Percentiles rank a stretch among this genome's conserved stretches.
These are phyloP conservation scores for Varanus komodoensis DNA, from an alignment of 2,113 vertebrate genomes.

Conservation along the genomic window DNA sequence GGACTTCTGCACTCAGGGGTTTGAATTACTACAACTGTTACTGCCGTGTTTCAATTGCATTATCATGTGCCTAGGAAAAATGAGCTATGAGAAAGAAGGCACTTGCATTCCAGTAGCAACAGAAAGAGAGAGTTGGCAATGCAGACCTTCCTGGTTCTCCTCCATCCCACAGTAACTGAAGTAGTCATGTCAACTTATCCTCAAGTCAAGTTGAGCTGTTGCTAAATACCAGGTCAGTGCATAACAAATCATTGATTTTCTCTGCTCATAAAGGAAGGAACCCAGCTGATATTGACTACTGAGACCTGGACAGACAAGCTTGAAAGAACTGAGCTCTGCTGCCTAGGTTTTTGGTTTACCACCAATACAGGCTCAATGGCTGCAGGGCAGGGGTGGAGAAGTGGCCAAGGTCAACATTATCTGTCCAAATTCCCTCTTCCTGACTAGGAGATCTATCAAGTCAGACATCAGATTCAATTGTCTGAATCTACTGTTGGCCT, in stretches of 20 bases:
- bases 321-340: background rate
- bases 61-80: background rate
- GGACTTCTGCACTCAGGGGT: background rate
- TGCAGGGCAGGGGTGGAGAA: too few relatives aligned
- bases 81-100: background rate
- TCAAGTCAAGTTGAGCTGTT: background rate
- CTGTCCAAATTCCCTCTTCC: background rate
- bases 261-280: background rate
- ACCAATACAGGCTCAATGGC: background rate
- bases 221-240: background rate
- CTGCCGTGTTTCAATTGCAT: background rate
- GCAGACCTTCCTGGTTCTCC: background rate
- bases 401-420: too few relatives aligned
- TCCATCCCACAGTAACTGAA: background rate
- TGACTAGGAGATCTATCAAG: background rate
- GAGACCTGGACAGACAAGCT: background rate
- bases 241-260: background rate
- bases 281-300: background rate
- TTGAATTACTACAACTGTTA: background rate
- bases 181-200: background rate
- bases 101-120: background rate
- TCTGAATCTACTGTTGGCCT: too few relatives aligned
- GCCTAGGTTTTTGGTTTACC: background rate
- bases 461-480: too few relatives aligned
- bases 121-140: background rate